Base-by-base conservation (phyloP, 2,888 invertebrate genomes). In the Thelaira solivaga region DNA sequence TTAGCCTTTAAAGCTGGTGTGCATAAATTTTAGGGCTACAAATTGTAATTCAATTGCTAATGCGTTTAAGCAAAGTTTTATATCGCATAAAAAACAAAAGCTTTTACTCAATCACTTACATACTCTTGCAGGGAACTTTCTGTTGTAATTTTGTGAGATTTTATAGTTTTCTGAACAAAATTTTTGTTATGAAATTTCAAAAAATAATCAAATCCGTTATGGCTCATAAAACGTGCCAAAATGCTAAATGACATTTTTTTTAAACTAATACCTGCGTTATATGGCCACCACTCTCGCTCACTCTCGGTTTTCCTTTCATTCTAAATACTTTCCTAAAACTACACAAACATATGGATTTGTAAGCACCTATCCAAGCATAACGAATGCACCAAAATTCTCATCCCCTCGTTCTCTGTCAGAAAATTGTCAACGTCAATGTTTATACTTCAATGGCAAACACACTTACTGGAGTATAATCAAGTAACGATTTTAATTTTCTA, bases 161-260 rank as follows among this genome's bases (percentile, higher is more conserved):
- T 74, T 53, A 61, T 67, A 74, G 74, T 74, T 67, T 65, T 59
- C 36, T 45, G 55, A 6, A 26, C 6, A 43, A 67, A 43, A 57
- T 24, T 36, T 47, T 26, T 49, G 55, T 72, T 24, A 2, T 4
- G 39, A 47, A 36, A n/a, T 34, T 36, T 61, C 13, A 20, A n/a
- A 49, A 20, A 20, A 31, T 34, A 47, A 47, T 22, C 24, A 47
- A 59, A 73, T 73, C 62, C 59, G 73, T 45, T 47, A 65, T 34
- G 74, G 13, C 59, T 65, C 73, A 78, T 78, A 78, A 78, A 78
- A 78, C 73, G 78, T 78, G 78, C 68, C 73, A 59, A 73, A 73
- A 53, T 69, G 65, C 68, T 73, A 62, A 67, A 39, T 69, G 39
- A 67, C 36, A 39, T 71, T 61, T 18, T 64, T 65, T 29, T n/a